These are phyloP conservation scores for Mormyrus lacerda DNA, from an alignment of 2,113 vertebrate species.

Conservation along the genomic window DNA sequence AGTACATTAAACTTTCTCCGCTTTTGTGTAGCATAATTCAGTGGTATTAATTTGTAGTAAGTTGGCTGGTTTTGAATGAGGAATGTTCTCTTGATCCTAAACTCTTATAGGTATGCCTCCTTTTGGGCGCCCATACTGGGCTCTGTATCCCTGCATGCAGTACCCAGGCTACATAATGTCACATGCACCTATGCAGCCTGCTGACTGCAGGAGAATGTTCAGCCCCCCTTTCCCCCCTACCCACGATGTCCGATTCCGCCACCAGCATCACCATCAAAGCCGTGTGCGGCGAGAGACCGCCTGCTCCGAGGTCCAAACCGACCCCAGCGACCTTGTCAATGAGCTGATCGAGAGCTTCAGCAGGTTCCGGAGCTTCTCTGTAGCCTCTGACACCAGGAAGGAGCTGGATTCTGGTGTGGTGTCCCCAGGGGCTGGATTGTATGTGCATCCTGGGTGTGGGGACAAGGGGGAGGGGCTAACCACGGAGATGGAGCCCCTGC, in stretches of 20 bases:
- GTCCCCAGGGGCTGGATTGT: conserved; percentile 29
- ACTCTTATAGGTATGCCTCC: conserved; percentile 30
- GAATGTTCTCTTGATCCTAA: background rate
- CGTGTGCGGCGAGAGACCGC: conserved; percentile 31
- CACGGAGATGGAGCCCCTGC: background rate
- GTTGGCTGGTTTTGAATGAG: background rate
- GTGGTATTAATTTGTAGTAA: background rate
- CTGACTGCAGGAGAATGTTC: conserved; percentile 40
- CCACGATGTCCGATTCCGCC: conserved; percentile 31
- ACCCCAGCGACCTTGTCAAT: conserved; percentile 34
- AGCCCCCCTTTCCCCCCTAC: conserved; percentile 28
- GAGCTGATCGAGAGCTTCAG: conserved; percentile 32
- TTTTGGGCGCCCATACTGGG: conserved; percentile 32
- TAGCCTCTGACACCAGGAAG: conserved; percentile 9
- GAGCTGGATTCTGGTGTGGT: conserved; percentile 11
- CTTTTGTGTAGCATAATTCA: background rate
- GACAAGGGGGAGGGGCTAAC: background rate
- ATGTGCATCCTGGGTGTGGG: background rate
- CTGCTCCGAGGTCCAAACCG: conserved; percentile 43
- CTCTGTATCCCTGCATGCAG: conserved; percentile 43
- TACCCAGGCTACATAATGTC: conserved; percentile 45
- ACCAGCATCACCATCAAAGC: conserved; percentile 31
- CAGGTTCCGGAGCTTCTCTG: conserved; percentile 22
- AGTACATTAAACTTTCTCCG: background rate
- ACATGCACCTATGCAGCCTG: conserved; percentile 42